Percentiles rank a stretch among this genome's conserved stretches.
phyloP scores from a whole-genome alignment of 2,888 invertebrate species.

The Ormyrus pomaceus region DNA sequence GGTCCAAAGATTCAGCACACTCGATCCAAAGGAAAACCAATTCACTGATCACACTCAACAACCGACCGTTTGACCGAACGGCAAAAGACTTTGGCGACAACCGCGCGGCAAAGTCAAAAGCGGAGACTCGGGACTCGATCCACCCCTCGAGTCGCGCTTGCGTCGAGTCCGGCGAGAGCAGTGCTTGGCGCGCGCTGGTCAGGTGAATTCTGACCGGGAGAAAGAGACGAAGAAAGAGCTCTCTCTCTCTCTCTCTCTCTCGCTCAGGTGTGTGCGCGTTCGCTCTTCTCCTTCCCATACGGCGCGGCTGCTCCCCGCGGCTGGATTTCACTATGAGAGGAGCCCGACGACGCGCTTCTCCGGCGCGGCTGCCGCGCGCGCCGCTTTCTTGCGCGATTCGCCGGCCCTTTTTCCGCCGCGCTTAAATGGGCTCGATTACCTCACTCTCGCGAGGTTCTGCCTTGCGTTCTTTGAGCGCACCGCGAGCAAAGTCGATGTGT shows the following conservation, averaged over 20 bases:
- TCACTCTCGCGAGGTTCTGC: not conserved
- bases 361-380: not conserved
- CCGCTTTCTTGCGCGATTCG: no score
- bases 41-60: no score
- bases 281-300: no score
- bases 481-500: not conserved
- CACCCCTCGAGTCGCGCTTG: conserved; percentile 5
- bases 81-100: no score
- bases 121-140: not conserved
- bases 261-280: not conserved
- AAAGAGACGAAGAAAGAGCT: conserved; percentile 32
- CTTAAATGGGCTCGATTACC: not conserved
- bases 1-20: no score
- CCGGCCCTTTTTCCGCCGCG: not conserved
- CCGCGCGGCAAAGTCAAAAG: no score
- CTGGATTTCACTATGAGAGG: no score
- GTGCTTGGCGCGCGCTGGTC: conserved; percentile 72
- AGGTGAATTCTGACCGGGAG: conserved; percentile 70
- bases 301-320: no score
- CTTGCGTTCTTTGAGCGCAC: not conserved
- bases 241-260: not conserved
- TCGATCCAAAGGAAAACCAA: no score
- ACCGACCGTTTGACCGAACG: no score
- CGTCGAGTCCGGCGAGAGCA: conserved; percentile 61
- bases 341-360: not conserved